A percentile compares a stretch with the other conserved stretches of the same genome.
Evolutionary conservation across 2,113 vertebrate species (phyloP).

Genomic region (Scophthalmus maximus): DNA sequence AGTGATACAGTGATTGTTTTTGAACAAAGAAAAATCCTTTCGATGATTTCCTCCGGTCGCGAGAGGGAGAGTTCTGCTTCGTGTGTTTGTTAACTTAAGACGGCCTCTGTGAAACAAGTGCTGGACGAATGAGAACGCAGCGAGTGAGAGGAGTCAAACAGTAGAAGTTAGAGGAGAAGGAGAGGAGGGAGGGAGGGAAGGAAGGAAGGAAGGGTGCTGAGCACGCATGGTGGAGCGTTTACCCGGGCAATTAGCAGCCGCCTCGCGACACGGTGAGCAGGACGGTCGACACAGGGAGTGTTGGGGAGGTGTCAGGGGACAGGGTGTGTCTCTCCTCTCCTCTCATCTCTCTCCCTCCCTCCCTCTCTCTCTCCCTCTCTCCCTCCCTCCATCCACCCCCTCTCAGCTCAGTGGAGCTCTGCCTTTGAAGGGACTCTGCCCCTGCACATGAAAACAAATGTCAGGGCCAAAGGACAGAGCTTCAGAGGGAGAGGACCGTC

Average conservation of each 20-base stretch:
- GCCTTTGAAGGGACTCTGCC: constrained; percentile 65
- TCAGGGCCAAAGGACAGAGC: constrained; percentile 70
- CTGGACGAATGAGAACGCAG: no score
- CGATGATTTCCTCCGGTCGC: no score
- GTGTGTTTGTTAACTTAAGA: no score
- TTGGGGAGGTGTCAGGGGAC: constrained; percentile 15
- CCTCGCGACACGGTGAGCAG: constrained; percentile 31
- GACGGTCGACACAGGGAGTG: constrained; percentile 12
- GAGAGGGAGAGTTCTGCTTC: no score
- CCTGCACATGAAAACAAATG: constrained; percentile 75
- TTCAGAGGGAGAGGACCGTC: constrained; percentile 24
- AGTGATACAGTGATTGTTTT: no score
- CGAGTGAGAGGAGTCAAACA: no score
- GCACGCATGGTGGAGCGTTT: constrained; percentile 46
- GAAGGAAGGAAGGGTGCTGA: not conserved
- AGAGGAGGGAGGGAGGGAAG: not conserved
- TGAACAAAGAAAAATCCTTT: no score
- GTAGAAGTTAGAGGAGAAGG: no score
- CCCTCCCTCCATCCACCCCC: constrained; percentile 5
- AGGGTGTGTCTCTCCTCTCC: constrained; percentile 19
- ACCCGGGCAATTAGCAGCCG: constrained; percentile 57
- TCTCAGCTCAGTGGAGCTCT: constrained; percentile 38
- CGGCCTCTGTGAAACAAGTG: no score
- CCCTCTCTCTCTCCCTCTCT: constrained; percentile 8
- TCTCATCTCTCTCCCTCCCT: not conserved